These are phyloP conservation scores for Eumeta japonica DNA, from an alignment of 1,140 invertebrate species.

Conservation along the genomic window DNA sequence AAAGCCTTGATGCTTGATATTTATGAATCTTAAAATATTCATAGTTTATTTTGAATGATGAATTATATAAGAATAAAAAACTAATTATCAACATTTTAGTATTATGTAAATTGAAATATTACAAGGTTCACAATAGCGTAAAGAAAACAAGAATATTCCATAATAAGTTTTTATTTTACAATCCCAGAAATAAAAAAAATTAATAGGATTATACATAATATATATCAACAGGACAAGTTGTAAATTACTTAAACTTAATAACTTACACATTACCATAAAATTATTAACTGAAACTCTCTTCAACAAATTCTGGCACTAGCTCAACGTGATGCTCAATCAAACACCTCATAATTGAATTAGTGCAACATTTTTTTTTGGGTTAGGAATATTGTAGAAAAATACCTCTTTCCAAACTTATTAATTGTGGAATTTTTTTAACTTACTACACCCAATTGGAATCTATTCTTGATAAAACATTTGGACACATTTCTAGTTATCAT, in stretches of 20 bases:
- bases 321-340: slow-evolving; percentile 49
- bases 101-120: no score
- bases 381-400: slow-evolving; percentile 56
- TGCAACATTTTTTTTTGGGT: slow-evolving; percentile 47
- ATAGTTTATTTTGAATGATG: no score
- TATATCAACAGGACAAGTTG: slow-evolving; percentile 57
- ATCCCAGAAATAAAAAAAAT: slow-evolving; percentile 55
- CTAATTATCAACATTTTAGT: no score
- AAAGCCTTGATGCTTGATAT: no score
- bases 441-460: slow-evolving; percentile 31
- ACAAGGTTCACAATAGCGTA: no score
- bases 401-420: slow-evolving; percentile 45
- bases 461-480: slow-evolving; percentile 19
- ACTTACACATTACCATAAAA: slow-evolving; percentile 57
- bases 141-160: no score
- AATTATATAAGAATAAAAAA: no score
- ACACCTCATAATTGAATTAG: slow-evolving; percentile 41
- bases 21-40: no score
- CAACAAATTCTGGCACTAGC: slow-evolving; percentile 53
- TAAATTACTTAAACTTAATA: slow-evolving; percentile 59
- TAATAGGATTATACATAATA: slow-evolving; percentile 55
- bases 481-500: slow-evolving; percentile 27
- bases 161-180: slow-evolving; percentile 55
- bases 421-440: slow-evolving; percentile 32
- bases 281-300: slow-evolving; percentile 56